phyloP scores from a whole-genome alignment of 2,797 vertebrate species.

The Petrocephalus sullivani region DNA sequence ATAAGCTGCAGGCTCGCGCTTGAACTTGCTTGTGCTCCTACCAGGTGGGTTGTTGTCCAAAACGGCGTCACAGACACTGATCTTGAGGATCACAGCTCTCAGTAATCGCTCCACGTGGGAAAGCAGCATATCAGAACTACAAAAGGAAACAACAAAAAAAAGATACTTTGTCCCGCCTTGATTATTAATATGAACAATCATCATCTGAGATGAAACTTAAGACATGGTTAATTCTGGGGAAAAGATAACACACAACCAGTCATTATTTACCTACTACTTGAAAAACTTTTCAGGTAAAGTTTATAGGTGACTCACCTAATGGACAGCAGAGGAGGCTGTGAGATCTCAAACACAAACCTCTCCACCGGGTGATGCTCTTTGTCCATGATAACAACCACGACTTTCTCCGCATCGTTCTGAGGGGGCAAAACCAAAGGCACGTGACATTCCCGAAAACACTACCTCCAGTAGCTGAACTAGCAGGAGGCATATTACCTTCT shows the following conservation, averaged over 20 bases:
- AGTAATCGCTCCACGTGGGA: conserved; percentile 91
- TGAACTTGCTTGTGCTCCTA: conserved; percentile 40
- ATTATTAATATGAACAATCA: neutral
- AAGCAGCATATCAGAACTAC: conserved; percentile 84
- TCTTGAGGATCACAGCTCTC: conserved; percentile 94
- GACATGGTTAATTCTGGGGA: neutral
- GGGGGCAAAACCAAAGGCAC: neutral
- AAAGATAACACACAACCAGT: neutral
- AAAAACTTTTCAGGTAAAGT: neutral
- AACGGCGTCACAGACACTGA: conserved; percentile 93
- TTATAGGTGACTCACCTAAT: conserved; percentile 71
- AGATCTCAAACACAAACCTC: conserved; percentile 98
- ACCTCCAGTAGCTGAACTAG: neutral
- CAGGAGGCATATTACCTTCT: conserved; percentile 71
- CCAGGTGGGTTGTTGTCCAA: conserved; percentile 93
- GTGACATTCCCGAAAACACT: neutral
- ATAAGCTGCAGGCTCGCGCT: neutral
- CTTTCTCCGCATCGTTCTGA: conserved; percentile 95
- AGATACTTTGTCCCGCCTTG: neutral
- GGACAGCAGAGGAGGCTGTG: conserved; percentile 84
- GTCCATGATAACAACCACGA: conserved; percentile 94
- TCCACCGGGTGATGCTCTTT: conserved; percentile 97
- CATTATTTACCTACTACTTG: neutral
- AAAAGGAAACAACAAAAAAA: conserved; percentile 3
- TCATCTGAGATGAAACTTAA: neutral